Conservation (phyloP, 2,888 invertebrate genomes). For the Ophraella communa region DNA sequence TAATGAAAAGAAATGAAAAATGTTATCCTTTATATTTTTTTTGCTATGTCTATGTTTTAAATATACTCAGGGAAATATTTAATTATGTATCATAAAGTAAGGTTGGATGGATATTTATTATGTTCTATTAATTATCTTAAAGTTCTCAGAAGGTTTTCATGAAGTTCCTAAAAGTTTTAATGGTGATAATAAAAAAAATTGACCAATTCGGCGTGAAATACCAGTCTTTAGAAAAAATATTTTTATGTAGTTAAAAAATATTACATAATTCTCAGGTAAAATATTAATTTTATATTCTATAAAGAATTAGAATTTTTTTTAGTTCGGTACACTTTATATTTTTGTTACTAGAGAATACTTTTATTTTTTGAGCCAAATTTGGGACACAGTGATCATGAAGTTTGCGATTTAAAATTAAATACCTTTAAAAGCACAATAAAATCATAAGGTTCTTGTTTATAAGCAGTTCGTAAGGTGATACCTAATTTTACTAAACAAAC, state of each 20-base stretch:
- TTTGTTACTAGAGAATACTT: not conserved
- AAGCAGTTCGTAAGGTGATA: conserved; percentile 5
- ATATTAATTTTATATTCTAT: no score
- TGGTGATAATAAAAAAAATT: not conserved
- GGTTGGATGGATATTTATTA: no score
- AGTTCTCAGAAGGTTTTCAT: not conserved
- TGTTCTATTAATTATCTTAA: not conserved
- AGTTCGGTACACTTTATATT: not conserved
- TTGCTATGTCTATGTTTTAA: not conserved
- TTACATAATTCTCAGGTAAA: no score
- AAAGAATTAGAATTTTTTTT: no score
- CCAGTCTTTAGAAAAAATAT: no score
- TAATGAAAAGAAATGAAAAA: no score
- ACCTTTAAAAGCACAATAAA: not conserved
- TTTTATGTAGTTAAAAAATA: no score
- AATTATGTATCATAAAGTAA: not conserved
- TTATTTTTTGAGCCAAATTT: not conserved
- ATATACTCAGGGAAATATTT: not conserved
- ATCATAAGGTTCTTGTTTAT: not conserved
- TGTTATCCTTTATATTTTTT: not conserved
- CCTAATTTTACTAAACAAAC: conserved; percentile 2
- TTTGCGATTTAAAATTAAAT: not conserved
- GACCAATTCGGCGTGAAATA: no score
- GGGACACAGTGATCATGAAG: not conserved
- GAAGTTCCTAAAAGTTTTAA: not conserved